These are phyloP conservation scores for Dendrocincla tyrannina DNA, from an alignment of 2,797 vertebrate genomes.

Conservation along the genomic window DNA sequence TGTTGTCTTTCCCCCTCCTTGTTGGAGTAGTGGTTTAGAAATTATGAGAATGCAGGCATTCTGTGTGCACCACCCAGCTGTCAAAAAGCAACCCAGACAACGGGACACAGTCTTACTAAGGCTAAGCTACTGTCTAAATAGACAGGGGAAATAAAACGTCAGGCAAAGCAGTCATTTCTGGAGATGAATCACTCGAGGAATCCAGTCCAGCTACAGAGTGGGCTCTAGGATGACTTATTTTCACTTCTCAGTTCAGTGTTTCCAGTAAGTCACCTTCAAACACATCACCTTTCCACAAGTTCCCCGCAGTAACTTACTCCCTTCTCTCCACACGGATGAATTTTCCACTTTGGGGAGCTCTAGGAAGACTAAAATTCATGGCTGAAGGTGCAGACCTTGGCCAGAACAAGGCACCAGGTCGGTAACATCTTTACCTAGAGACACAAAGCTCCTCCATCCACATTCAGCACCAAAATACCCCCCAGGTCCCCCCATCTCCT, in stretches of 20 bases:
- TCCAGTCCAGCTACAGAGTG: not conserved
- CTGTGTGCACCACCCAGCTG: not conserved
- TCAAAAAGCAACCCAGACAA: not conserved
- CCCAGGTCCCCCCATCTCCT: rapidly evolving
- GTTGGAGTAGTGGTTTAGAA: not conserved
- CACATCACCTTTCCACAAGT: not conserved
- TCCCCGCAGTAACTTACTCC: not conserved
- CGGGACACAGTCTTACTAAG: not conserved
- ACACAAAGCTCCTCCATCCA: rapidly evolving
- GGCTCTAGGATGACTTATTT: slow-evolving; percentile 30
- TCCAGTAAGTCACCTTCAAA: not conserved
- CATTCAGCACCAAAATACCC: not conserved
- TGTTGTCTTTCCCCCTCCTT: not conserved
- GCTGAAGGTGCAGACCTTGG: not conserved
- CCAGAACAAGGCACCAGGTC: not conserved
- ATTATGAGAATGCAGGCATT: not conserved
- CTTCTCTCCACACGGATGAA: not conserved
- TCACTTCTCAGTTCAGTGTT: slow-evolving; percentile 19
- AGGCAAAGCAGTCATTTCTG: not conserved
- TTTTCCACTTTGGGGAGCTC: not conserved
- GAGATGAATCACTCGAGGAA: slow-evolving; percentile 23
- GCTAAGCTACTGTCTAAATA: not conserved
- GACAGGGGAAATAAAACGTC: not conserved
- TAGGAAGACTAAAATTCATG: not conserved
- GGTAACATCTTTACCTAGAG: rapidly evolving